phyloP scores from a whole-genome alignment of 64 coral and sea anemone species.

The Acropora yongei region DNA sequence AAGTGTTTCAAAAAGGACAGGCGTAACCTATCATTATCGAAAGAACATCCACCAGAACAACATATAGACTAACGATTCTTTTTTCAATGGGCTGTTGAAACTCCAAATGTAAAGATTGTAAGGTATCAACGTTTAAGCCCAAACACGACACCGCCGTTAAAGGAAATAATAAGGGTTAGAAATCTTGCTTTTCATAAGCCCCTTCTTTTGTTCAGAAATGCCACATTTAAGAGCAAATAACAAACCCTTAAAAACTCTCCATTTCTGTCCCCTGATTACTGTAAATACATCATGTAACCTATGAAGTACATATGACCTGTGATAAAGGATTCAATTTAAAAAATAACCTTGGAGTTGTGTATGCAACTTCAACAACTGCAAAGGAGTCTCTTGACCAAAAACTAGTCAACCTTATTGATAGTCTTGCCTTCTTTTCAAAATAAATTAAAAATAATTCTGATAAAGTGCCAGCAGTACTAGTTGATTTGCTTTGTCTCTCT shows the following conservation, averaged over 20 bases:
- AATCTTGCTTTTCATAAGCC: neutral
- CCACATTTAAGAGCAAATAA: neutral
- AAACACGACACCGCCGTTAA: neutral
- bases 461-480: neutral
- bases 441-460: neutral
- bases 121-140: neutral
- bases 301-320: neutral
- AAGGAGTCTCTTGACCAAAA: neutral
- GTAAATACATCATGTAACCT: neutral
- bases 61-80: neutral
- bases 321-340: neutral
- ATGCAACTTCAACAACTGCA: neutral
- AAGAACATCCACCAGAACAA: neutral
- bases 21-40: slow-evolving; percentile 2
- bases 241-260: neutral
- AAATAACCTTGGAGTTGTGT: neutral
- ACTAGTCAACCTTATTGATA: neutral
- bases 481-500: neutral
- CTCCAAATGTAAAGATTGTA: neutral
- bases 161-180: neutral
- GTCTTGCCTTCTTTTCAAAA: neutral
- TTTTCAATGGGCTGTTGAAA: neutral
- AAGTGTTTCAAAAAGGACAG: neutral
- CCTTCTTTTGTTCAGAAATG: neutral
- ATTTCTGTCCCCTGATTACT: neutral